These are phyloP conservation scores for Aphelocoma californica DNA, from an alignment of 2,797 vertebrate genomes.

Conservation along the genomic window DNA sequence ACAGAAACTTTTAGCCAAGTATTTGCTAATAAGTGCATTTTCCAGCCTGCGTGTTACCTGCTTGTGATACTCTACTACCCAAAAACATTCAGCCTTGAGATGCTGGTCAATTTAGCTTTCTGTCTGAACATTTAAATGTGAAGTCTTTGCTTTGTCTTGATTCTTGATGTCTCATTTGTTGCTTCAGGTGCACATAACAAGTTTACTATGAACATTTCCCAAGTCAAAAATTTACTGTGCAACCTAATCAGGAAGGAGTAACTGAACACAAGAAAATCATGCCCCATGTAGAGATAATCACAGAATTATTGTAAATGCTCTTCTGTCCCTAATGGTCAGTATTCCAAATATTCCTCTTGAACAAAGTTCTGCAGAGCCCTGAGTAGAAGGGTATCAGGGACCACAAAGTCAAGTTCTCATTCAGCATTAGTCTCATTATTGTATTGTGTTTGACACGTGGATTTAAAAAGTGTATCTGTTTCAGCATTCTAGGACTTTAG, in stretches of 20 bases:
- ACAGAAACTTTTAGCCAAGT: background rate
- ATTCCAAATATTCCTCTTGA: background rate
- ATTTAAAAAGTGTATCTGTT: background rate
- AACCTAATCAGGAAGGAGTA: background rate
- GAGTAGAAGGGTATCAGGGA: background rate
- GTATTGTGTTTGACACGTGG: background rate
- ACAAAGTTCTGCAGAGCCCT: background rate
- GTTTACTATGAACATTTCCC: background rate
- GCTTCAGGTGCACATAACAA: background rate
- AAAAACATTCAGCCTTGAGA: background rate
- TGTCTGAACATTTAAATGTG: background rate
- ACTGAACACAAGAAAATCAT: background rate
- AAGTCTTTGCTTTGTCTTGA: background rate
- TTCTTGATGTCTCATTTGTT: background rate
- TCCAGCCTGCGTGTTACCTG: background rate
- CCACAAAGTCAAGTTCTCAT: background rate
- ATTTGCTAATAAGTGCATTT: background rate
- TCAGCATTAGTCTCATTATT: background rate
- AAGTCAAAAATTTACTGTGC: background rate
- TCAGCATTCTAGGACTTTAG: background rate
- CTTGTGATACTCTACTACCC: background rate
- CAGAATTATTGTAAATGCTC: background rate
- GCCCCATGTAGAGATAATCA: background rate
- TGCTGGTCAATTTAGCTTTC: background rate
- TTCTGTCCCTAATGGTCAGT: background rate